Conservation (phyloP, 2,797 vertebrate genomes). For the Chrysocyon brachyurus region DNA sequence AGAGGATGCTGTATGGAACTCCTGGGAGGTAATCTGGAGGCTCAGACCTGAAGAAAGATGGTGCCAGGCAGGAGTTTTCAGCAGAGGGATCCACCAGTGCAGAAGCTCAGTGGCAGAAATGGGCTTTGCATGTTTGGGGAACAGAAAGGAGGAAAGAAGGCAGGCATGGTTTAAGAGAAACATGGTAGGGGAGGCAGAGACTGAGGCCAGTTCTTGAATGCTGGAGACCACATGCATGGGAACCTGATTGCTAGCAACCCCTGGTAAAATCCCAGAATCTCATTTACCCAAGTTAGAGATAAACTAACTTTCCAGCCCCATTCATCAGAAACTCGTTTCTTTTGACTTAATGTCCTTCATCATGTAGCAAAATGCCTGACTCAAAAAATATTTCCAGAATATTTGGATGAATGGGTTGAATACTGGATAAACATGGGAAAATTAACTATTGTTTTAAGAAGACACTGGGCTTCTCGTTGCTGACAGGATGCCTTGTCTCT, state of each 20-base stretch:
- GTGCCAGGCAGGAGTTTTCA: not conserved
- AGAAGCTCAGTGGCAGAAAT: not conserved
- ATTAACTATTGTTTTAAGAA: not conserved
- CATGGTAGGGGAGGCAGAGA: not conserved
- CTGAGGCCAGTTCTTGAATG: not conserved
- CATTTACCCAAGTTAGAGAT: not conserved
- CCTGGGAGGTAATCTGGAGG: not conserved
- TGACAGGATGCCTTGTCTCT: not conserved
- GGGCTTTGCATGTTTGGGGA: rapidly evolving
- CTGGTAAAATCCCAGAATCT: not conserved
- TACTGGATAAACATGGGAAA: not conserved
- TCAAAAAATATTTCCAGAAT: not conserved
- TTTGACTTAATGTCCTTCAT: not conserved
- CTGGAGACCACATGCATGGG: rapidly evolving
- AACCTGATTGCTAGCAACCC: not conserved
- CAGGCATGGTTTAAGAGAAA: not conserved
- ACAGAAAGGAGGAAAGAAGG: not conserved
- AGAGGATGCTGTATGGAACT: not conserved
- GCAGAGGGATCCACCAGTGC: rapidly evolving
- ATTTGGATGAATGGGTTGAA: not conserved
- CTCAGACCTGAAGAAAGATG: rapidly evolving
- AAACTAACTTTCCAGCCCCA: not conserved
- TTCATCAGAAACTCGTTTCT: not conserved
- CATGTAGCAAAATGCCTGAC: not conserved
- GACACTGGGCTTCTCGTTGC: not conserved